These are phyloP conservation scores for Nasonia longicornis DNA, from an alignment of 1,140 invertebrate species.

Conservation along the genomic window DNA sequence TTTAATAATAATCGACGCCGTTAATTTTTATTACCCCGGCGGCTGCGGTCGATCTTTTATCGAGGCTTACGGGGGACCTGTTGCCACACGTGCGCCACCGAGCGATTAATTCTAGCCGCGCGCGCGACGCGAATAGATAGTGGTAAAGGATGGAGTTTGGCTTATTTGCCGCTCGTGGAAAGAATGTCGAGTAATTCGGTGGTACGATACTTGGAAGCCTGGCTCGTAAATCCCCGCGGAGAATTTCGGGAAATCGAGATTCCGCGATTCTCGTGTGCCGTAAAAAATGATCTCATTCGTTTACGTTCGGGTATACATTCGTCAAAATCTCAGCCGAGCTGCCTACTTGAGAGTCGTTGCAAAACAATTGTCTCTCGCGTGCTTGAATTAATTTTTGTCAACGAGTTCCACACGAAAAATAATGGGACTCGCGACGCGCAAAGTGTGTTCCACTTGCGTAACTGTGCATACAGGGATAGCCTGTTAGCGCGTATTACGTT, in stretches of 20 bases:
- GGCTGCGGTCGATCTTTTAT: constrained; percentile 34
- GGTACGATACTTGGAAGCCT: background rate
- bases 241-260: background rate
- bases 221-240: background rate
- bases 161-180: background rate
- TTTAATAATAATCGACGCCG: constrained; percentile 30
- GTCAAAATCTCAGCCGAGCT: background rate
- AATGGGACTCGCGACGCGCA: background rate
- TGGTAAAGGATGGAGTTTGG: background rate
- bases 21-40: constrained; percentile 36
- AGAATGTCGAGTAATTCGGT: background rate
- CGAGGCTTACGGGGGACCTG: constrained; percentile 24
- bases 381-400: background rate
- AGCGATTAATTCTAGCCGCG: background rate
- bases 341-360: background rate
- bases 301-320: too few relatives aligned
- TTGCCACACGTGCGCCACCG: constrained; percentile 30
- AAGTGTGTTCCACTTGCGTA: background rate
- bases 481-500: background rate
- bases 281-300: background rate
- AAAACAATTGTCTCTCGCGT: background rate
- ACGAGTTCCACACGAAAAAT: background rate
- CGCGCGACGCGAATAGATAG: background rate
- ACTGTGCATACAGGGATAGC: background rate
- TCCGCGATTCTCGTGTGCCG: too few relatives aligned